Evolutionary conservation across 2,797 vertebrate species (phyloP), one percentile per base, ranked within the genome.

Genomic region (Falco cherrug): DNA sequence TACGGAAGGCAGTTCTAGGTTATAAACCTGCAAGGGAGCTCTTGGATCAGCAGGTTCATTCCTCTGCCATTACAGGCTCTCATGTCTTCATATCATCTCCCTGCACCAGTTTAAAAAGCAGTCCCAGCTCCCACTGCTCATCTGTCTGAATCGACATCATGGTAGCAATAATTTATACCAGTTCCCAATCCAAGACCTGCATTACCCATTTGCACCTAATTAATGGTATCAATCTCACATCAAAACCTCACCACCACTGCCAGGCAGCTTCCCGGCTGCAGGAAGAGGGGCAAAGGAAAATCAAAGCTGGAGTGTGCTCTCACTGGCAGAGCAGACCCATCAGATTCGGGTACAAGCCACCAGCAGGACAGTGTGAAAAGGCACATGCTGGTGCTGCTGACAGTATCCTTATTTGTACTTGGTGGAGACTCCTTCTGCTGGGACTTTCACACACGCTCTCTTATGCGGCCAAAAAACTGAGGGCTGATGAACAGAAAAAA

Each of bases 391-490:
- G 59, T 89, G 87, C 90, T 74, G 61, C 91, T 87, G 89, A 91
- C 89, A 84, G 73, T 43, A 29, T 84, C 82, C 92, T 81, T 76
- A 48, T 93, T 95, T 86, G 89, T 86, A 69, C 87, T 80, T 16
- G 3, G 24, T 33, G 69, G 64, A 91, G 76, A 31, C 9, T 22
- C 53, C n/a, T 93, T 90, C 80, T 78, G 53, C 61, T 35, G 60
- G 50, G 71, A 35, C 86, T 91, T 91, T 81, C 71, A 45, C 82
- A 95, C 92, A 94, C 65, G 33, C 84, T 87, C 87, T 79, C 84
- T 95, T 95, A 81, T 92, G 94, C 39, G 68, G 84, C 57, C 84
- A 87, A 68, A 93, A 87, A 93, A 54, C 16, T 15, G 56, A 61
- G 31, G 26, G 59, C 11, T 60, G 60, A 67, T 10, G 59, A 67